Evolutionary conservation across 2,888 invertebrate genomes (phyloP), one percentile per base, ranked within the genome.

Genomic region (Tuberolachnus salignus): DNA sequence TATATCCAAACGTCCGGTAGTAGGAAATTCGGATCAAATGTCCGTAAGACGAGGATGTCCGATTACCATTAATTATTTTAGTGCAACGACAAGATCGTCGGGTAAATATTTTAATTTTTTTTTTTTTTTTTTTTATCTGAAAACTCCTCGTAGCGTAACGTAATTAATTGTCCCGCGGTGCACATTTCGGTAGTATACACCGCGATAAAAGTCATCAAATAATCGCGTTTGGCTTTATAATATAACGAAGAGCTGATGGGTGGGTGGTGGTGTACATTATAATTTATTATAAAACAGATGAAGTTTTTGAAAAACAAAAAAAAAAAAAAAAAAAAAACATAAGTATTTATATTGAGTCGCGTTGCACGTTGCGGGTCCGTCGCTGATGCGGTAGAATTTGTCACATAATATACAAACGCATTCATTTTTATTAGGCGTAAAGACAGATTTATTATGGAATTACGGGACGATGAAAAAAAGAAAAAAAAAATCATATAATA

Each of bases 371-470:
- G 9, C 59, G 19, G 19, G 59, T 72, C 49, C 63, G n/a, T n/a
- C 6, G 34, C 19, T 57, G 66, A 66, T 26, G 64, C 34, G 3
- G 55, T 14, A 4, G 13, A 26, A 75, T 75, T 75, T 57, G 55
- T 66, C 66, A 66, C 66, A 8, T 42, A n/a, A 42, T 23, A 64
- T 26, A 66, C 6, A 34, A 34, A 74, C 55, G 21, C 14, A 66
- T 66, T 66, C 13, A 34, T 74, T 66, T 74, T 74, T 64, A 66
- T 74, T 46, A 74, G 14, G 11, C 3, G 2, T n/a, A 44, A 74
- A 66, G 53, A 74, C 46, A 26, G 74, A 74, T 74, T 74, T 74
- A 66, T 66, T 55, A 46, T 16, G 26, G 44, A 74, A 44, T 66
- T 66, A 55, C 13, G 44, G 66, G 26, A 74, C 46, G 26, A 55